Evolutionary conservation across 2,888 invertebrate genomes (phyloP).

Genomic region (Melikaiella ostensackeni): DNA sequence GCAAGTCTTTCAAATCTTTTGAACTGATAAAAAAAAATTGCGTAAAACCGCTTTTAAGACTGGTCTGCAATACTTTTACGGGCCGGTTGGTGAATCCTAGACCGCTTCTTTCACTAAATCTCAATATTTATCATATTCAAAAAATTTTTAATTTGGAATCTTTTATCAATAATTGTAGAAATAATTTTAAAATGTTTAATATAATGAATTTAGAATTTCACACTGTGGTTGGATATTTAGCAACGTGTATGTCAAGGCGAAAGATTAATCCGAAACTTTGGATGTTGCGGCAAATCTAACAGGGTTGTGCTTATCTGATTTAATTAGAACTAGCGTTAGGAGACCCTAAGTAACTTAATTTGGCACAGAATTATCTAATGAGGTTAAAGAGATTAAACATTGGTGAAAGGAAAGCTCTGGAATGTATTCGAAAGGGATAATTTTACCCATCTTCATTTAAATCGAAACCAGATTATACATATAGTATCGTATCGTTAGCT

Average conservation of each 20-base stretch:
- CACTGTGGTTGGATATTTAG: not conserved
- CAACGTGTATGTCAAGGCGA: not conserved
- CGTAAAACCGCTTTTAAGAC: no score
- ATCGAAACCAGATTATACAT: conserved; percentile 43
- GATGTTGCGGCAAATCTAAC: conserved; percentile 30
- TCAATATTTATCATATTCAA: no score
- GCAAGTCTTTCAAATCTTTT: no score
- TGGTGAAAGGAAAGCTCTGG: conserved; percentile 41
- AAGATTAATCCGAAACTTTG: conserved; percentile 25
- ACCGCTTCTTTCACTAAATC: no score
- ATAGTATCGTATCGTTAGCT: conserved; percentile 51
- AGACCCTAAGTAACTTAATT: conserved; percentile 28
- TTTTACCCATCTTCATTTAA: conserved; percentile 47
- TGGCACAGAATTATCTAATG: conserved; percentile 45
- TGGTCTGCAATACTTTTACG: no score
- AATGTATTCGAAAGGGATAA: conserved; percentile 45
- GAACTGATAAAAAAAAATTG: no score
- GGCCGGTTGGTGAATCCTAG: no score
- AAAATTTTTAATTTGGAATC: not conserved
- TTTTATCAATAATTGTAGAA: not conserved
- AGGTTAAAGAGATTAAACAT: conserved; percentile 46
- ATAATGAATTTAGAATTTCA: not conserved
- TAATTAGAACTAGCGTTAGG: conserved; percentile 42
- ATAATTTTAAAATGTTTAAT: not conserved
- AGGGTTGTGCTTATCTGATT: conserved; percentile 47